Evolutionary conservation across 2,888 invertebrate genomes (phyloP).

Genomic region (Troilus luridus): DNA sequence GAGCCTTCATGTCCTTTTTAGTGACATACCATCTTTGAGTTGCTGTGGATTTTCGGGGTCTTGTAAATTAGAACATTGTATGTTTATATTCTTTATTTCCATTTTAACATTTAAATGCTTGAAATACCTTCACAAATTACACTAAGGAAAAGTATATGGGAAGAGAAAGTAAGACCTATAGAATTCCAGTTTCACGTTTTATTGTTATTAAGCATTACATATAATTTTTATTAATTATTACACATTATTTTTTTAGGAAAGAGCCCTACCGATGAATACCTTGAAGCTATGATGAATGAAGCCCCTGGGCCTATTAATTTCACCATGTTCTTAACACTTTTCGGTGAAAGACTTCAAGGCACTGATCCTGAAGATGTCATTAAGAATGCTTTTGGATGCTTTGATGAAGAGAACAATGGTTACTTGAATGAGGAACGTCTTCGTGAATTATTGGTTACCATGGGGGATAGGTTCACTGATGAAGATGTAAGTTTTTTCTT

Average conservation of each 20-base stretch:
- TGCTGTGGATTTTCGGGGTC: no score
- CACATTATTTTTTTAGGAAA: conserved; percentile 76
- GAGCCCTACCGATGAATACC: conserved; percentile 94
- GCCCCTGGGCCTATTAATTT: conserved; percentile 99
- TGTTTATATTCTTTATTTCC: neutral
- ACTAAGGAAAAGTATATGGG: no score
- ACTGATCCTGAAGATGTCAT: conserved; percentile 99
- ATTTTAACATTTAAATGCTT: neutral
- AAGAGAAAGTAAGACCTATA: neutral
- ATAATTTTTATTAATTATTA: neutral
- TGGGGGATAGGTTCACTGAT: conserved; percentile 97
- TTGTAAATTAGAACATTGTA: neutral
- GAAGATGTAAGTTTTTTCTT: conserved; percentile 79
- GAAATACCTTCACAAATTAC: no score
- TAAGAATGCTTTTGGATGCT: conserved; percentile 99
- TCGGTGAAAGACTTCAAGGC: conserved; percentile 97
- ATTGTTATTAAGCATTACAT: neutral
- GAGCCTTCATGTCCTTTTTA: no score
- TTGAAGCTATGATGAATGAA: conserved; percentile 99
- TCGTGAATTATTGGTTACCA: conserved; percentile 94
- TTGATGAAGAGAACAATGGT: conserved; percentile 96
- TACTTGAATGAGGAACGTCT: conserved; percentile 94
- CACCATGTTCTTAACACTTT: conserved; percentile 98
- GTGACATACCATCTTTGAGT: no score
- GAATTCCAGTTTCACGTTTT: neutral